Base-by-base conservation (phyloP, 2,888 invertebrate genomes). In the Aethes cnicana region DNA sequence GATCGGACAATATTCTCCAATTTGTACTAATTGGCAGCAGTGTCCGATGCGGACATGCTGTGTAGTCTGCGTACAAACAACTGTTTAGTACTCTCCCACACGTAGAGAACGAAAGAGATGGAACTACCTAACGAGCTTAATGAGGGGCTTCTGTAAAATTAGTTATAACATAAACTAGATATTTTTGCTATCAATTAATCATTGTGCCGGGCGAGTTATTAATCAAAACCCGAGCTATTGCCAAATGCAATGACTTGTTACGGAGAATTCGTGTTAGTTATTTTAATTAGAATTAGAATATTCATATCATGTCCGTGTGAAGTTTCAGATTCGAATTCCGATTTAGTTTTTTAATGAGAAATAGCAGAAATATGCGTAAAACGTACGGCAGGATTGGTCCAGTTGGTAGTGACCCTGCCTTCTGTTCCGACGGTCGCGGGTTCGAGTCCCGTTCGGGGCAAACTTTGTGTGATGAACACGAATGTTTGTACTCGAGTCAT, bases 151-250 rank as follows among this genome's bases (percentile, higher is more conserved):
- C 56, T 49, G 49, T 49, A 28, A 49, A 49, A 49, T 50, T 44
- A 50, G 44, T 44, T 32, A 47, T 52, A n/a, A n/a, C 52, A 41
- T 52, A 76, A 73, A 74, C 61, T 70, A 59, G 73, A 71, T 86
- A 88, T 86, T 84, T 84, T 76, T 57, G 79, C 71, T 71, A 69
- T 72, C 78, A 62, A 85, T 87, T 80, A 76, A 84, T 87, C 84
- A 85, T 72, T 61, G 68, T 65, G 65, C 63, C 69, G 66, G 72
- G 59, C 63, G 61, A 59, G 76, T 69, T 72, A 77, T 74, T 69
- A 68, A 75, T 74, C 72, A 74, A 68, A 77, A 78, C 72, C 67
- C 71, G 62, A 63, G 62, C 71, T 69, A 85, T 84, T 84, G 86
- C 84, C 85, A 85, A 87, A 86, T 52, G 52, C 46, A 44, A 84